Conservation (phyloP, 1,140 invertebrate genomes). For the Ridgeia piscesae region DNA sequence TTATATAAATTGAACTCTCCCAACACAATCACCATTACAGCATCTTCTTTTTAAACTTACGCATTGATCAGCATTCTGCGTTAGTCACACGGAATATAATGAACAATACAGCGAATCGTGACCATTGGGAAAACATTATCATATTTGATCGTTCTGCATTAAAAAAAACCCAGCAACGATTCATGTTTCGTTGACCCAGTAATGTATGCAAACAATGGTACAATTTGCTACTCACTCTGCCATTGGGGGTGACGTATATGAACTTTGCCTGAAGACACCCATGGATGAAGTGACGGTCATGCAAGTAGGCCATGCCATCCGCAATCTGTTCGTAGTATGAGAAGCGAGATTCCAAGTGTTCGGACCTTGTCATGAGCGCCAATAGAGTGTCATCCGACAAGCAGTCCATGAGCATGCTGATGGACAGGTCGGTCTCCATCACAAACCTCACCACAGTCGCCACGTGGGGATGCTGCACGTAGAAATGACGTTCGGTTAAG, state of each 20-base stretch:
- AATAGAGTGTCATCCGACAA: neutral
- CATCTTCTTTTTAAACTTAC: too few species aligned
- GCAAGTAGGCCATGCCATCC: neutral
- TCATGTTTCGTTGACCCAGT: too few species aligned
- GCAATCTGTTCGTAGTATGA: neutral
- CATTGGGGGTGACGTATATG: neutral
- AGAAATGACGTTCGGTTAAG: neutral
- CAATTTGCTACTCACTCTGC: neutral
- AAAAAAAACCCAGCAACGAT: too few species aligned
- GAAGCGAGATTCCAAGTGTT: neutral
- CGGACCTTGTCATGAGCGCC: neutral
- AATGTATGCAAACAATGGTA: too few species aligned
- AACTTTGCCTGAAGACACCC: neutral
- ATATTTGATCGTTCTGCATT: too few species aligned
- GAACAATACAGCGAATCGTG: too few species aligned
- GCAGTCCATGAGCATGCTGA: neutral
- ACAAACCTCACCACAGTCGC: neutral
- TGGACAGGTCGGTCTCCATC: neutral
- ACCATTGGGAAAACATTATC: too few species aligned
- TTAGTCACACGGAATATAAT: too few species aligned
- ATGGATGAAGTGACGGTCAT: neutral
- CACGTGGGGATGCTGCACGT: neutral
- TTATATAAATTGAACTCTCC: too few species aligned
- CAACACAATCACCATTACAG: too few species aligned
- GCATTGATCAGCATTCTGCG: too few species aligned